Conservation (phyloP, 2,797 vertebrate genomes). For the Etheostoma nigrum region DNA sequence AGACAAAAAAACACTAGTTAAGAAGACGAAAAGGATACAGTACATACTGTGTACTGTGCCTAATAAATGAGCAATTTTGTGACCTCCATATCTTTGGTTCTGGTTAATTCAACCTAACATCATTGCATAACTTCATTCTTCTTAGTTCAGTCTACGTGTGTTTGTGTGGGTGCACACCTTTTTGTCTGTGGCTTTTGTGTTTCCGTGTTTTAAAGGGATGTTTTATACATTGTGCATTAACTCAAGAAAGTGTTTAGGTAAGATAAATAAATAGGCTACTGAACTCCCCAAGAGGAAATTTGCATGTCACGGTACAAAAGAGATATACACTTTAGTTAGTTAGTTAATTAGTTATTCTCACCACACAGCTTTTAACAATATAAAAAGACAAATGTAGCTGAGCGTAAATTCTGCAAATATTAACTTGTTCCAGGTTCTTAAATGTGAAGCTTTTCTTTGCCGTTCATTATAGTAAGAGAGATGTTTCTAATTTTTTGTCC, state of each 20-base stretch:
- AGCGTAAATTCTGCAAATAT: neutral
- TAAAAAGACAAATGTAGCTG: neutral
- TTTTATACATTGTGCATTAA: conserved; percentile 12
- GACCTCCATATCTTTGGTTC: neutral
- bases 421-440: neutral
- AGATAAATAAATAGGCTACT: neutral
- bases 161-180: conserved; percentile 1
- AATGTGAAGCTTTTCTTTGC: neutral
- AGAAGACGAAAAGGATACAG: neutral
- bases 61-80: neutral
- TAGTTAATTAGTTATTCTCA: neutral
- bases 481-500: neutral
- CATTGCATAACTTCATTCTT: neutral
- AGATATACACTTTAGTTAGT: neutral
- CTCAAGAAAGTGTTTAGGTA: neutral
- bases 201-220: conserved; percentile 4
- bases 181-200: neutral
- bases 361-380: neutral
- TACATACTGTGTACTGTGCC: no score
- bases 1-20: conserved; percentile 8
- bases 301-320: neutral
- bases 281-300: no score
- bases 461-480: neutral
- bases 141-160: neutral
- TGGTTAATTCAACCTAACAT: neutral